Evolutionary conservation across 2,113 vertebrate genomes (phyloP), one percentile per base, ranked within the genome.

Genomic region (Chiloscyllium plagiosum): DNA sequence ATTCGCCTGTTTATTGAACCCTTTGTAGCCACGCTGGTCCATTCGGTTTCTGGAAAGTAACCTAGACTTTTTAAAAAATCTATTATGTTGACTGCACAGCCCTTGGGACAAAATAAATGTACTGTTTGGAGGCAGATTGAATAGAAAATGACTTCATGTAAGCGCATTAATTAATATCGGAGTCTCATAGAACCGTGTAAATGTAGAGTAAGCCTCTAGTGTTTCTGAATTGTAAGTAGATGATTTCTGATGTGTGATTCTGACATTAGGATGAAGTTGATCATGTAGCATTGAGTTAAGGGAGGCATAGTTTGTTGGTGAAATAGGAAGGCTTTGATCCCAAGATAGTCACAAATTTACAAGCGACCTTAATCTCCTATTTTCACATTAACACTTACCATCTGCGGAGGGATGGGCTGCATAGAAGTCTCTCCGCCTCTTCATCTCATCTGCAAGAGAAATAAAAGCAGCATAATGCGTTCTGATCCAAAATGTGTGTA

Each of bases 341-440:
- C 89, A 93, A 93, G 26, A 13, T 17, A 68, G 61, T 93, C 66
- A 68, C 89, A 93, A 8, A 37, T 93, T 93, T 68, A 33, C 89
- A 66, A 61, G 26, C 42, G 33, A 70, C 19, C 7, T 76, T 72
- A 95, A 70, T 95, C 94, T 69, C 69, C 42, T 47, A 50, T 52
- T 72, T 95, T 29, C 69, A 95, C 50, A 95, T 95, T 33, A 95
- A 47, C 76, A 92, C 97, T 97, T 97, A 98, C 98, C 97, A 95
- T 98, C 98, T 0, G 97, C 97, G 96, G 97, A 61, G 0, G 98
- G 98, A 87, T 98, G 98, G 0, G 98, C 97, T 0, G 99, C 97
- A 2, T 99, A 99, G 97, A 99, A 99, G 96, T 99, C 98, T 0
- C 99, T 98, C 15, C 99, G 97, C 86, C 99, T 97, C 96, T 99